phyloP scores from a whole-genome alignment of 2,888 invertebrate species.

The Poecilus cupreus region DNA sequence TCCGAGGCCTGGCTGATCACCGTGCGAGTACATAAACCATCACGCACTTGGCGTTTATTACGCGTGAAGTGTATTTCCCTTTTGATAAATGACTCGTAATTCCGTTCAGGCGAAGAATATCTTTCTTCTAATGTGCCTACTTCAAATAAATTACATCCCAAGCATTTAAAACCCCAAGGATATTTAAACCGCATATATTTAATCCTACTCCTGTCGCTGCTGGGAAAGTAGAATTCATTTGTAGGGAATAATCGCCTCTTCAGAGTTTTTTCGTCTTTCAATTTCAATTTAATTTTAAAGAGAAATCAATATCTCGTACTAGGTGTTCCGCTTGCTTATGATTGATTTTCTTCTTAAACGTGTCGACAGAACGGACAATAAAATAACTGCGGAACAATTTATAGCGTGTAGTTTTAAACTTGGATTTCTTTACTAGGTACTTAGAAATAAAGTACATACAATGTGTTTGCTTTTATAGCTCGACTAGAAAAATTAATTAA shows the following conservation, averaged over 20 bases:
- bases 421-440: too few relatives aligned
- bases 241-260: constrained; percentile 14
- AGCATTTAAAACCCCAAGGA: constrained; percentile 29
- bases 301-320: constrained; percentile 1
- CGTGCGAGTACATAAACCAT: background rate
- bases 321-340: background rate
- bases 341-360: too few relatives aligned
- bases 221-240: constrained; percentile 16
- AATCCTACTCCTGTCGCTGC: background rate
- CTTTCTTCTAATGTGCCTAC: constrained; percentile 46
- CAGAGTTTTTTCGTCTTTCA: constrained; percentile 7
- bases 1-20: background rate
- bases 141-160: constrained; percentile 28
- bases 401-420: too few relatives aligned
- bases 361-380: too few relatives aligned
- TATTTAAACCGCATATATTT: constrained; percentile 40
- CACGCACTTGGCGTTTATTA: constrained; percentile 43
- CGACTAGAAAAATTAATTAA: too few relatives aligned
- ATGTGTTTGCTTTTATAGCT: too few relatives aligned
- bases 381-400: too few relatives aligned
- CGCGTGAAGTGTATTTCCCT: constrained; percentile 20
- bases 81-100: constrained; percentile 46
- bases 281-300: constrained; percentile 27
- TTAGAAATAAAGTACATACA: too few relatives aligned
- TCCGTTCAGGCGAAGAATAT: constrained; percentile 43